These are phyloP conservation scores for Drosophila suzukii DNA, from an alignment of 1,140 invertebrate species.

Conservation along the genomic window DNA sequence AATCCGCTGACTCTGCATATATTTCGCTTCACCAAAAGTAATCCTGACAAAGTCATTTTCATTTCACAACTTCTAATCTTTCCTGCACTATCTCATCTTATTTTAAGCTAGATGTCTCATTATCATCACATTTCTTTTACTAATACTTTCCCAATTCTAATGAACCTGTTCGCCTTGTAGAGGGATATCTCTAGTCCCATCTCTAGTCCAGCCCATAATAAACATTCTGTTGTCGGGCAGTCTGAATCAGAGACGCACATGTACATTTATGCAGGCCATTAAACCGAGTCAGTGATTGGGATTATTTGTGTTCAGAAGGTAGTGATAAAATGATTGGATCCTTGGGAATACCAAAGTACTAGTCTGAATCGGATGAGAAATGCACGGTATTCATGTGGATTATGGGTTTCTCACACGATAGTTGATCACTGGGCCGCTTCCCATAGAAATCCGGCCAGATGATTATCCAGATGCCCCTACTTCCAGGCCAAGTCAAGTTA, in stretches of 20 bases:
- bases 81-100: not conserved
- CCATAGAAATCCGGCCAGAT: slow-evolving; percentile 35
- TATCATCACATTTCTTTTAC: not conserved
- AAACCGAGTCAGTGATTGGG: slow-evolving; percentile 11
- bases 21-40: too few relatives aligned
- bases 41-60: not conserved
- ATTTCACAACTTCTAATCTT: not conserved
- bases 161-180: slow-evolving; percentile 13
- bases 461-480: slow-evolving; percentile 28
- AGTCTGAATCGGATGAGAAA: slow-evolving; percentile 3
- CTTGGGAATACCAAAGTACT: not conserved
- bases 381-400: slow-evolving; percentile 5
- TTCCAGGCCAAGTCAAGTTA: slow-evolving; percentile 17
- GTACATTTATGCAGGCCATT: not conserved
- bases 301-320: not conserved
- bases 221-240: slow-evolving; percentile 2
- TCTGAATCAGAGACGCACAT: not conserved
- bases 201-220: not conserved
- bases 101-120: not conserved
- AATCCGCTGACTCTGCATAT: too few relatives aligned
- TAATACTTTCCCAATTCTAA: slow-evolving; percentile 10
- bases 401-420: slow-evolving; percentile 44
- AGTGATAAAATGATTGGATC: slow-evolving; percentile 5
- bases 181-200: slow-evolving; percentile 20
- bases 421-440: not conserved